phyloP scores from a whole-genome alignment of 2,888 invertebrate species.

The Hypomecis atomaria region DNA sequence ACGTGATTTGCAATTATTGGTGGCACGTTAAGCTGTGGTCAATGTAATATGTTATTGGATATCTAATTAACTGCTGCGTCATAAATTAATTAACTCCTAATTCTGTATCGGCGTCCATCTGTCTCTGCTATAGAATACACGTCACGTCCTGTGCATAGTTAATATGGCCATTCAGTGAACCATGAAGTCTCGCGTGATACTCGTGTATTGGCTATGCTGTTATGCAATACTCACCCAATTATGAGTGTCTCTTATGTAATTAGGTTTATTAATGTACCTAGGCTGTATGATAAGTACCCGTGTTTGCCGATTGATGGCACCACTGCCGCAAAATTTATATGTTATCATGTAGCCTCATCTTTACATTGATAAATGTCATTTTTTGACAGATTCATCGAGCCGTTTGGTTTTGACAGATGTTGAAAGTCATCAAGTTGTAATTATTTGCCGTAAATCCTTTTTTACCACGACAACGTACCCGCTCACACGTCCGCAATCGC shows the following conservation, averaged over 20 bases:
- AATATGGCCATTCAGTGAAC: constrained; percentile 51
- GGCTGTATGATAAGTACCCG: too few relatives aligned
- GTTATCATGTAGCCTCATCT: too few relatives aligned
- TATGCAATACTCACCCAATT: not conserved
- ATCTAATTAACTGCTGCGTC: constrained; percentile 66
- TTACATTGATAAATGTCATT: too few relatives aligned
- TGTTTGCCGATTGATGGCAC: too few relatives aligned
- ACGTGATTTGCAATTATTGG: constrained; percentile 54
- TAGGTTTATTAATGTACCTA: too few relatives aligned
- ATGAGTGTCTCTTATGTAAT: not conserved
- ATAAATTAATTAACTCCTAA: constrained; percentile 79
- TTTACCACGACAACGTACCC: too few relatives aligned
- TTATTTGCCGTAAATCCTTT: too few relatives aligned
- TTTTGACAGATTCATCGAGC: too few relatives aligned
- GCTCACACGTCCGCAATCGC: too few relatives aligned
- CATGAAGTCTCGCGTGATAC: constrained; percentile 46
- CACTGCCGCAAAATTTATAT: too few relatives aligned
- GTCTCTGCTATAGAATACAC: constrained; percentile 46
- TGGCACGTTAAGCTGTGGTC: constrained; percentile 54
- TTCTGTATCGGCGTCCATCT: constrained; percentile 64
- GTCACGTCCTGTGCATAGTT: constrained; percentile 43
- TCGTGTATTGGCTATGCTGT: constrained; percentile 2
- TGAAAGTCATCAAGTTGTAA: too few relatives aligned
- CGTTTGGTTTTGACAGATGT: too few relatives aligned
- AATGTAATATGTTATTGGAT: constrained; percentile 61